Percentiles rank a stretch among this genome's conserved stretches.
These are phyloP conservation scores for Ormyrus labotus DNA, from an alignment of 2,888 invertebrate genomes.

Conservation along the genomic window DNA sequence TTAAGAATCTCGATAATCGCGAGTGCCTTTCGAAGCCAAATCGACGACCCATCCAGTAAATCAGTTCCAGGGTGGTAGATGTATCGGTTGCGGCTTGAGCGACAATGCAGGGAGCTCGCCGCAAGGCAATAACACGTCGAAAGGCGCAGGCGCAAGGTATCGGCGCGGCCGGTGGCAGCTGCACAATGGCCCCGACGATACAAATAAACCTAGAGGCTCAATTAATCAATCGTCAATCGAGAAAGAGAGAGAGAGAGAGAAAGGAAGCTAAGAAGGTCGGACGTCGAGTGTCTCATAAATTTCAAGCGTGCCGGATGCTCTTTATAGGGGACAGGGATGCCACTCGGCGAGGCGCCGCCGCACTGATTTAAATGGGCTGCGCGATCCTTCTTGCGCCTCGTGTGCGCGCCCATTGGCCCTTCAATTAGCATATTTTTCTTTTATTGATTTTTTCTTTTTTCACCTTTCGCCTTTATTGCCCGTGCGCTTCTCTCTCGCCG, in stretches of 20 bases:
- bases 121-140: conserved; percentile 20
- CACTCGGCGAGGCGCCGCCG: conserved; percentile 38
- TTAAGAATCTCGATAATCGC: conserved; percentile 49
- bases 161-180: conserved; percentile 54
- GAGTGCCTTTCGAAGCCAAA: conserved; percentile 14
- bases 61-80: conserved; percentile 33
- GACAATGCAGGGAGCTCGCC: conserved; percentile 44
- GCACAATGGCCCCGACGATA: conserved; percentile 62
- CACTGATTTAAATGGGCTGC: conserved; percentile 46
- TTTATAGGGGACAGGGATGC: conserved; percentile 36
- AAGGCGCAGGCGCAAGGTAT: conserved; percentile 48
- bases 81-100: conserved; percentile 17
- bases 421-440: conserved; percentile 57
- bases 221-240: conserved; percentile 65
- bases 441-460: conserved; percentile 49
- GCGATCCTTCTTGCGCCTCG: conserved; percentile 35
- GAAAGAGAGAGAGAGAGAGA: neutral
- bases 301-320: conserved; percentile 56
- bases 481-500: neutral
- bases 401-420: conserved; percentile 42
- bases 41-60: conserved; percentile 41
- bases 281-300: conserved; percentile 61
- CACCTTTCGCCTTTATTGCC: conserved; percentile 41
- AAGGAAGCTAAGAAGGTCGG: conserved; percentile 56
- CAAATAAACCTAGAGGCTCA: conserved; percentile 66